phyloP scores from a whole-genome alignment of 2,113 vertebrate species.

The Corydoras sp. region DNA sequence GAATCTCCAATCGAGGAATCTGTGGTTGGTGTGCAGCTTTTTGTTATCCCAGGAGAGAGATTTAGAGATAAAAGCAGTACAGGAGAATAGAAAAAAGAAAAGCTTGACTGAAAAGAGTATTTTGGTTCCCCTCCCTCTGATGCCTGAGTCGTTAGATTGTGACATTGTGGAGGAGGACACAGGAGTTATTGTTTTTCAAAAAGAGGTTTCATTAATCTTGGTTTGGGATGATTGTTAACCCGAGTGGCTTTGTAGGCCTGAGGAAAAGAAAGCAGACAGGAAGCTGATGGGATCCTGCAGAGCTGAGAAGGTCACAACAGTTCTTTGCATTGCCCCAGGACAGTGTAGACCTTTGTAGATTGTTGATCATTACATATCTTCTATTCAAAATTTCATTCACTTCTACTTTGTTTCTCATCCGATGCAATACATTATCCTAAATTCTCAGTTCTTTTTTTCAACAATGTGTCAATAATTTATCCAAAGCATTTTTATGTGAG shows the following conservation, averaged over 20 bases:
- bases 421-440: too few species aligned
- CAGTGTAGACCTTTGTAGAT: constrained; percentile 51
- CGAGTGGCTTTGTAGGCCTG: constrained; percentile 45
- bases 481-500: too few species aligned
- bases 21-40: constrained; percentile 47
- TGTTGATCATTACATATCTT: too few species aligned
- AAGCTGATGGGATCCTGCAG: constrained; percentile 50
- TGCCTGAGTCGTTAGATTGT: constrained; percentile 44
- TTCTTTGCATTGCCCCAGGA: constrained; percentile 54
- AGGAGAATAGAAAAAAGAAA: constrained; percentile 30
- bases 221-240: constrained; percentile 15
- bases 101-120: constrained; percentile 27
- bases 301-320: constrained; percentile 62
- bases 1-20: constrained; percentile 52
- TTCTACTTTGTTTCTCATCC: too few species aligned
- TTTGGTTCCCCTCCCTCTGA: constrained; percentile 26
- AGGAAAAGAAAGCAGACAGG: constrained; percentile 48
- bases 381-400: too few species aligned
- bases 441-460: too few species aligned
- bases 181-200: constrained; percentile 38
- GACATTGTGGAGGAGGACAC: constrained; percentile 64
- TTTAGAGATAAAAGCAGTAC: constrained; percentile 56
- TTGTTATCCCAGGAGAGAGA: constrained; percentile 52
- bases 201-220: constrained; percentile 43
- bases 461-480: too few species aligned